These are phyloP conservation scores for Gopherus flavomarginatus DNA, from an alignment of 2,113 vertebrate genomes.

Conservation along the genomic window DNA sequence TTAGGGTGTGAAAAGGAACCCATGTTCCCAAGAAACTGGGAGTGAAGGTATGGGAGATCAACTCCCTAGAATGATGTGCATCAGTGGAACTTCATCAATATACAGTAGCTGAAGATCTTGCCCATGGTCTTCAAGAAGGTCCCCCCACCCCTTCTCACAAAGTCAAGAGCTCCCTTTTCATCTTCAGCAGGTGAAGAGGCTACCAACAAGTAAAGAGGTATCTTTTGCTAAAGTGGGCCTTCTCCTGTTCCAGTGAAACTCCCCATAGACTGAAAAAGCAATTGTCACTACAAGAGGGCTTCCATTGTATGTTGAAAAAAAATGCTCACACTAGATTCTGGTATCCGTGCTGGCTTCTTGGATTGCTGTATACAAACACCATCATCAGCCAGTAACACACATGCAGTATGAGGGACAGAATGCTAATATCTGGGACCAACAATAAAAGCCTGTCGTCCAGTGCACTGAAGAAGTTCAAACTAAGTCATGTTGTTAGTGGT, in stretches of 20 bases:
- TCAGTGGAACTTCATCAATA: neutral
- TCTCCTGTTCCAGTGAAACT: neutral
- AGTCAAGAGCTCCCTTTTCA: neutral
- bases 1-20: neutral
- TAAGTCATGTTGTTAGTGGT: neutral
- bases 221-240: neutral
- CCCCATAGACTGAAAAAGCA: accelerated
- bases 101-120: neutral
- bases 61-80: neutral
- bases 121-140: neutral
- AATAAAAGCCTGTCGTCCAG: neutral
- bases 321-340: accelerated
- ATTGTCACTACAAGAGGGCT: accelerated
- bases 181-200: neutral
- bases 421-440: neutral
- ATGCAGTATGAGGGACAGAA: accelerated
- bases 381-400: accelerated
- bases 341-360: neutral
- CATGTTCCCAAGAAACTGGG: neutral
- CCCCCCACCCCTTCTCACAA: neutral
- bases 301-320: neutral
- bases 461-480: neutral
- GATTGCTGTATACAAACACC: accelerated
- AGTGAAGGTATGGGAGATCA: neutral
- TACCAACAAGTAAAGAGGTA: neutral